Evolutionary conservation across 2,113 vertebrate species (phyloP), one percentile per base, ranked within the genome.

Genomic region (Ophiodon elongatus): DNA sequence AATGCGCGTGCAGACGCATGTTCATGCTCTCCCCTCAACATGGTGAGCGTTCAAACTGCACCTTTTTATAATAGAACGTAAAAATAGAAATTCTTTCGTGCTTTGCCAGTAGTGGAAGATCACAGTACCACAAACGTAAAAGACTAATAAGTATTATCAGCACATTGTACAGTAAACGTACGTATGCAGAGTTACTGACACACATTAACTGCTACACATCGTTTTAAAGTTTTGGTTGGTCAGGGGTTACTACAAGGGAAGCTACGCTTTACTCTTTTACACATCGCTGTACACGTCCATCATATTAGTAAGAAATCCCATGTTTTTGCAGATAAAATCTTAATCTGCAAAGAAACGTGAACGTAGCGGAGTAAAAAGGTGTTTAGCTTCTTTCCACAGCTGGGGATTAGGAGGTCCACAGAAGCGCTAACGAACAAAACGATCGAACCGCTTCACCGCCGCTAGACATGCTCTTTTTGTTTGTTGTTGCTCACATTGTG

Each of bases 401-500:
- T 33, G 80, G 52, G 41, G 35, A 75, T 85, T 50, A 47, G 13
- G 10, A 23, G 27, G 6, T 11, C 33, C 47, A 15, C 2, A 31
- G 43, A 73, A 35, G 62, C 35, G 68, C 73, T 60, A 73, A 82
- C 45, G 83, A 82, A 85, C 79, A 66, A 52, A 80, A 76, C 1
- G 6, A 57, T 63, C 59, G 21, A 41, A 76, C 56, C 78, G 73
- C 60, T 78, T 85, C 76, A 79, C 68, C 70, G 80, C 43, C 37
- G 11, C 64, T 6, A 4, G 5, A 21, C 29, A 68, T 59, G n/a
- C n/a, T n/a, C n/a, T 69, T 66, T 37, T 60, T 65, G 83, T 0
- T 60, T 35, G 54, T n/a, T 25, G 82, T 73, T 27, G 78, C 35
- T n/a, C 9, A 35, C 21, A 62, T 85, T 88, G 89, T 83, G 84